A percentile compares a stretch with the other conserved stretches of the same genome.
phyloP scores from a whole-genome alignment of 1,140 invertebrate genomes.

The Drosophila pallidifrons region DNA sequence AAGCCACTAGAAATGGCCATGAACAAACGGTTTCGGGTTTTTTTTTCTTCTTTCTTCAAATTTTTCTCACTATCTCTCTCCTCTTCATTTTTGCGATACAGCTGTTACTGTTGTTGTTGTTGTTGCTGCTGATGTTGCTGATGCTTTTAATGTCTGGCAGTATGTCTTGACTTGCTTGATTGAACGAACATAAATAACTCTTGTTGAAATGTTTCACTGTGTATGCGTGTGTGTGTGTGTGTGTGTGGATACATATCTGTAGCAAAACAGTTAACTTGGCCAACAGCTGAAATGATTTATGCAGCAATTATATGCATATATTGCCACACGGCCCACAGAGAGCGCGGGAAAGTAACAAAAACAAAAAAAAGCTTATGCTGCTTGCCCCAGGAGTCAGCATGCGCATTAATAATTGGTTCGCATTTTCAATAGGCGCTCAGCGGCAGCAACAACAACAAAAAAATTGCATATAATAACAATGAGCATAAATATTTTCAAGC shows the following conservation, averaged over 20 bases:
- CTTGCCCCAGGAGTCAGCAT: constrained; percentile 5
- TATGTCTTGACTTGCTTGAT: constrained; percentile 55
- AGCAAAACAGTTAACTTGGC: constrained; percentile 73
- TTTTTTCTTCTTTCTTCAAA: no score
- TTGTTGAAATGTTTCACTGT: constrained; percentile 34
- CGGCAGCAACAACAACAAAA: neutral
- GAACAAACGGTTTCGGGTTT: constrained; percentile 72
- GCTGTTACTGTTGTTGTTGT: constrained; percentile 16
- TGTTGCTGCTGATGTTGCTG: no score
- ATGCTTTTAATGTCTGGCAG: constrained; percentile 8
- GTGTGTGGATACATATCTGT: constrained; percentile 52
- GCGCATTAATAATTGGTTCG: constrained; percentile 77
- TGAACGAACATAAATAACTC: constrained; percentile 61
- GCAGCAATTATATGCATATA: constrained; percentile 67
- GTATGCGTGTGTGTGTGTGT: no score
- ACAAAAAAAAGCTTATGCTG: constrained; percentile 10
- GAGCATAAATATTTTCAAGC: constrained; percentile 73
- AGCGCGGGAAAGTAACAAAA: constrained; percentile 65
- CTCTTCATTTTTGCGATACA: constrained; percentile 14
- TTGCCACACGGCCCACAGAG: constrained; percentile 10
- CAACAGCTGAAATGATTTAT: constrained; percentile 76
- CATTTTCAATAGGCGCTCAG: constrained; percentile 65
- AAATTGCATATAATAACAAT: constrained; percentile 74
- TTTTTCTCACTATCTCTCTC: no score
- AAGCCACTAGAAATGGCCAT: constrained; percentile 54